Evolutionary conservation across 2,113 vertebrate genomes (phyloP).

Genomic region (Rhinogobius similis): DNA sequence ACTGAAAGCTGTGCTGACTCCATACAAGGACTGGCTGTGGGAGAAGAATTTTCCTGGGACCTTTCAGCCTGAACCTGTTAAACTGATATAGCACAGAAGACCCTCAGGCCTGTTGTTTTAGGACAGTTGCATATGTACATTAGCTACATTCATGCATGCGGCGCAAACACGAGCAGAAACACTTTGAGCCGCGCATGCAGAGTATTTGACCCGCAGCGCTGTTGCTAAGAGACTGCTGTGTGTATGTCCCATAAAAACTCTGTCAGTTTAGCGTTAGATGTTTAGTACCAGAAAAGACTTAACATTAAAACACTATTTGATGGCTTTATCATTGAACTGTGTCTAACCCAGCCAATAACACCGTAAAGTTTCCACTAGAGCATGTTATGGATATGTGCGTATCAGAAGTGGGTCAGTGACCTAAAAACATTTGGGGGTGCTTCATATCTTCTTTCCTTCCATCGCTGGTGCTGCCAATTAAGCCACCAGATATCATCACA

Average conservation of each 20-base stretch:
- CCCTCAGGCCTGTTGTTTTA: constrained; percentile 32
- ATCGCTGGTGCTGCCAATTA: constrained; percentile 39
- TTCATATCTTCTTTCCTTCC: constrained; percentile 32
- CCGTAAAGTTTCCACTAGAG: constrained; percentile 27
- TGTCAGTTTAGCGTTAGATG: not conserved
- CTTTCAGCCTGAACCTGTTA: constrained; percentile 21
- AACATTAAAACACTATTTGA: constrained; percentile 20
- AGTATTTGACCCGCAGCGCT: constrained; percentile 21
- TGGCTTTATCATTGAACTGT: constrained; percentile 10
- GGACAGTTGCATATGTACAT: constrained; percentile 16
- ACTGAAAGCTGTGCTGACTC: constrained; percentile 26
- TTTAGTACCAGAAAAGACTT: constrained; percentile 16
- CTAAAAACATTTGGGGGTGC: constrained; percentile 53
- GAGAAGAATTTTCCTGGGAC: constrained; percentile 30
- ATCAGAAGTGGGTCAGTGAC: constrained; percentile 24
- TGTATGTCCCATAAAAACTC: constrained; percentile 19
- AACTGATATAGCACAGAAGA: constrained; percentile 31
- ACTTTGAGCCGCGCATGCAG: constrained; percentile 12
- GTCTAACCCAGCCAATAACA: constrained; percentile 10
- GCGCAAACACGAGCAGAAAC: not conserved
- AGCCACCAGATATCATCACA: constrained; percentile 45
- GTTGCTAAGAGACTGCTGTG: constrained; percentile 40
- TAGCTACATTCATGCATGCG: not conserved
- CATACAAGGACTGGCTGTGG: constrained; percentile 35
- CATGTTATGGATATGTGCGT: not conserved